Evolutionary conservation across 2,113 vertebrate genomes (phyloP), one percentile per base, ranked within the genome.

Genomic region (Felis catus): DNA sequence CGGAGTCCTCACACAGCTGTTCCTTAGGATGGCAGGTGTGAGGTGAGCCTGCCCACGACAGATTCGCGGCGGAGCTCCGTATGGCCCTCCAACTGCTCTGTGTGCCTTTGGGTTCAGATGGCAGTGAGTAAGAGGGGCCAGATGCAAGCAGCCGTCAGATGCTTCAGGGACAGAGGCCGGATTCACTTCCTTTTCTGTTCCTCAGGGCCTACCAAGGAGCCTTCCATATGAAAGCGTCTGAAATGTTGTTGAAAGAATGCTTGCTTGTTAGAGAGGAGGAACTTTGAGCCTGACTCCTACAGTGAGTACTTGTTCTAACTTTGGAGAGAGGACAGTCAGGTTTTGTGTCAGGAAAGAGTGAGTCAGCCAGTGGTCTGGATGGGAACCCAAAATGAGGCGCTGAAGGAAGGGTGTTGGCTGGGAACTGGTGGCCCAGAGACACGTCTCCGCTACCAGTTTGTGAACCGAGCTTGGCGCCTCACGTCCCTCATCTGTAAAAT

Each of bases 261-360:
- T 71, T 61, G 29, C 70, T 48, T n/a, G 48, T 74, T 31, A 12
- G 1, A 19, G 78, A 61, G 86, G 87, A 82, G 91, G 65, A 10
- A 1, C 53, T 29, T 0, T 0, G 92, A 63, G 78, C 23, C 0
- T 51, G 45, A 55, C 41, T 71, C 33, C 55, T 10, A 65, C 36
- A 78, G 94, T 65, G 51, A 73, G 61, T 7, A 6, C 96, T 79
- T 92, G 83, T 94, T 97, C 87, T 92, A 29, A 92, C 90, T 81
- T 33, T n/a, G 81, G 95, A 96, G 89, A 91, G 81, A 91, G 63
- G 85, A 92, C 71, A 80, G 65, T 58, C 27, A n/a, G 90, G 90
- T 71, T 95, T 92, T 89, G 53, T 89, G 83, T 94, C 19, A 41
- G 84, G 76, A 79, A 89, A 53, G 74, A 82, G 73, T 82, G 93